These are phyloP conservation scores for Ellobius talpinus DNA, from an alignment of 2,113 vertebrate species.

Conservation along the genomic window DNA sequence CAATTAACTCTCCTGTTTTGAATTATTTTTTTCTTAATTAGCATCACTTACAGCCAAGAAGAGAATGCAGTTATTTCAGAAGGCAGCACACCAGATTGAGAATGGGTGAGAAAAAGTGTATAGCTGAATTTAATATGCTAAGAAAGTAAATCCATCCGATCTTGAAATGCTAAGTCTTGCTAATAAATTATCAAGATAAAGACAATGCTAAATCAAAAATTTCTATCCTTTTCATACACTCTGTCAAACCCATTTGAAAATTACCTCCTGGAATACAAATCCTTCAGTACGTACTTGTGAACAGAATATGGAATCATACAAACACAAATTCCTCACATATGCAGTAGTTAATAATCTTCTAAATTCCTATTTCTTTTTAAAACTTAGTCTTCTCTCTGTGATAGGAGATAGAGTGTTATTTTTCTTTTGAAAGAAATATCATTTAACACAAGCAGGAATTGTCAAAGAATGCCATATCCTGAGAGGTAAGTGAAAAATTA, in stretches of 20 bases:
- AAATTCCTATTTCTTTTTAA: conserved; percentile 44
- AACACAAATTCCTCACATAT: conserved; percentile 65
- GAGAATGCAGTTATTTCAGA: background rate
- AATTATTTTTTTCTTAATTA: conserved; percentile 39
- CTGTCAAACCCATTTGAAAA: conserved; percentile 80
- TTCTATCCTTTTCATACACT: conserved; percentile 79
- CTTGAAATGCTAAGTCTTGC: conserved; percentile 6
- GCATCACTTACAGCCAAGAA: conserved; percentile 1
- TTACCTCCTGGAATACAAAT: conserved; percentile 80
- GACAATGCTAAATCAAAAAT: conserved; percentile 72
- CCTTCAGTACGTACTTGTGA: conserved; percentile 74
- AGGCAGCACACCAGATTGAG: background rate
- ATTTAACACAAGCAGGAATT: background rate
- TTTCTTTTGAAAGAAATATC: conserved; percentile 60
- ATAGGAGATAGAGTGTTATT: conserved; percentile 3
- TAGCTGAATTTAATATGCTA: background rate
- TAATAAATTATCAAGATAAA: conserved; percentile 48
- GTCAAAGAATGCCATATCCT: conserved; percentile 44
- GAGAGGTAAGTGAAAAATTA: conserved; percentile 27
- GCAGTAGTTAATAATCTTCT: conserved; percentile 55
- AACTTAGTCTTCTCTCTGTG: background rate
- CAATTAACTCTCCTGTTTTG: background rate
- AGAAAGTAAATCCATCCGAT: background rate
- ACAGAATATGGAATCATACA: conserved; percentile 57
- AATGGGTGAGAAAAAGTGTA: background rate